phyloP scores from a whole-genome alignment of 2,797 vertebrate species.

The Danio choprae region DNA sequence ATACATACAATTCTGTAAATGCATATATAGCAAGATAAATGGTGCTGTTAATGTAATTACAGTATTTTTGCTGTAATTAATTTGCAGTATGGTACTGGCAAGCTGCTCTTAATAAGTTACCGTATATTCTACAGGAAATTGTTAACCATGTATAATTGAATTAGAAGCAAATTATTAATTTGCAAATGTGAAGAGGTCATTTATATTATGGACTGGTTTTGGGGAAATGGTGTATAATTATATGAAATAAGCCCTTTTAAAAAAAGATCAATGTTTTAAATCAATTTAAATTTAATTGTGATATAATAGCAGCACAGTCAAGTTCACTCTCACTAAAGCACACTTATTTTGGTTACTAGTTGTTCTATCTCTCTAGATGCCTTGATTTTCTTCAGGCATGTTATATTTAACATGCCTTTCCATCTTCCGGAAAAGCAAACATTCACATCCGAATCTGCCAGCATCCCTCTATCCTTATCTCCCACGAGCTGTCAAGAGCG shows the following conservation, averaged over 20 bases:
- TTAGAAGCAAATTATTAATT: too few species aligned
- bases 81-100: too few species aligned
- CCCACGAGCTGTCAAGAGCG: constrained; percentile 38
- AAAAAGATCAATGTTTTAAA: background rate
- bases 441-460: constrained; percentile 33
- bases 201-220: background rate
- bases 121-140: too few species aligned
- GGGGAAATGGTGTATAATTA: background rate
- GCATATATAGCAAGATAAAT: too few species aligned
- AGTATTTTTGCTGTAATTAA: too few species aligned
- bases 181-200: background rate
- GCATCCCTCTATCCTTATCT: constrained; percentile 42
- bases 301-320: background rate
- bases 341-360: constrained; percentile 11
- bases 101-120: too few species aligned
- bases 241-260: background rate
- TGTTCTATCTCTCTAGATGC: constrained; percentile 21
- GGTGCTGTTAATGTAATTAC: too few species aligned
- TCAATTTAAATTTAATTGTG: too few species aligned
- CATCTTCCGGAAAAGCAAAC: constrained; percentile 34
- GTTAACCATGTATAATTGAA: too few species aligned
- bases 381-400: constrained; percentile 25
- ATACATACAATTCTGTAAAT: too few species aligned
- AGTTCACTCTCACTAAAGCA: background rate
- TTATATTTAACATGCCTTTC: constrained; percentile 38